A percentile compares a stretch with the other conserved stretches of the same genome.
These are phyloP conservation scores for Planococcus citri DNA, from an alignment of 1,140 invertebrate species.

Conservation along the genomic window DNA sequence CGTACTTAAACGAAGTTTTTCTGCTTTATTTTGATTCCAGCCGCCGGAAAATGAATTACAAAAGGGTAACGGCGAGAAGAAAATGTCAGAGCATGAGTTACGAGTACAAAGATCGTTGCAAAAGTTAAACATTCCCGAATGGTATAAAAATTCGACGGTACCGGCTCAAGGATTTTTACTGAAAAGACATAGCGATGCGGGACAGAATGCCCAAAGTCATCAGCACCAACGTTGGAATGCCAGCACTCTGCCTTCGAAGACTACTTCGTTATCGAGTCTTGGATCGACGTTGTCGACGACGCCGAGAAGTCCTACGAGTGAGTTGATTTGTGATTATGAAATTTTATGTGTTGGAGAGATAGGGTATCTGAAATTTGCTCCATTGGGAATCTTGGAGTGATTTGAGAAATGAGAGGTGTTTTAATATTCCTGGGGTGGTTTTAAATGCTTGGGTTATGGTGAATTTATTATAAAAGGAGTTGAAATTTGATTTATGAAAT, in stretches of 20 bases:
- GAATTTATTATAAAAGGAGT: no score
- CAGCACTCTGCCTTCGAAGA: conserved; percentile 57
- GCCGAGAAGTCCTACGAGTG: conserved; percentile 31
- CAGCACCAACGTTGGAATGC: conserved; percentile 23
- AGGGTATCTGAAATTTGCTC: not conserved
- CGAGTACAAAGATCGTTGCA: conserved; percentile 82
- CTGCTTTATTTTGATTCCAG: conserved; percentile 44
- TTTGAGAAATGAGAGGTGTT: no score
- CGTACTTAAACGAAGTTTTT: not conserved
- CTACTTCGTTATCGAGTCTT: conserved; percentile 56
- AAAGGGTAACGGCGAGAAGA: conserved; percentile 58
- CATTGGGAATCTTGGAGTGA: no score
- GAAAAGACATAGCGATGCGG: conserved; percentile 54
- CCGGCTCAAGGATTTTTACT: conserved; percentile 39
- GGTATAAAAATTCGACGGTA: conserved; percentile 74
- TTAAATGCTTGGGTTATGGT: no score
- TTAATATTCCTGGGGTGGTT: no score
- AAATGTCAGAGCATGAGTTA: conserved; percentile 80
- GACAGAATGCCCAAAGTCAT: conserved; percentile 34
- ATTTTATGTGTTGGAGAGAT: not conserved
- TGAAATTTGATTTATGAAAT: no score
- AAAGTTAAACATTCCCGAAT: conserved; percentile 85
- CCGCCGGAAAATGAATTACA: conserved; percentile 85
- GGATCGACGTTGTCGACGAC: conserved; percentile 36
- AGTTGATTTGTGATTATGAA: not conserved